These are phyloP conservation scores for Zeugodacus cucurbitae DNA, from an alignment of 1,140 invertebrate genomes.

Conservation along the genomic window DNA sequence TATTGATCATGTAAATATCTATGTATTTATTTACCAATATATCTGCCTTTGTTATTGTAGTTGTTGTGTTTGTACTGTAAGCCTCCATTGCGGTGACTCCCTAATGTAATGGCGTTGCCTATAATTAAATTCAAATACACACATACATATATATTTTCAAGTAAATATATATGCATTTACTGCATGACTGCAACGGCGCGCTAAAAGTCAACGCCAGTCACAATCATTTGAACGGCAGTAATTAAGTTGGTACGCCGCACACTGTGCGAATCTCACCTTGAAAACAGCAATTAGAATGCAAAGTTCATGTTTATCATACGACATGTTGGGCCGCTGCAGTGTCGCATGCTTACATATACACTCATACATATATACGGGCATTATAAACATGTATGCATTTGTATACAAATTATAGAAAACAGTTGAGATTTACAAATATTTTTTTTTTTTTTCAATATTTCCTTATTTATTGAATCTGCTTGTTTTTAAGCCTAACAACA, in stretches of 20 bases:
- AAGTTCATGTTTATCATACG: slow-evolving; percentile 24
- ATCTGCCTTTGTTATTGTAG: background rate
- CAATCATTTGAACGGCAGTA: background rate
- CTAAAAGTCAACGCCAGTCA: background rate
- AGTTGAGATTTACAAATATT: no score
- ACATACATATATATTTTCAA: background rate
- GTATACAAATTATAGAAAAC: no score
- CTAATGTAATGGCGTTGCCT: background rate
- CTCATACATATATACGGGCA: background rate
- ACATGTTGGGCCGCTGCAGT: background rate
- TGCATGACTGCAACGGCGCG: background rate
- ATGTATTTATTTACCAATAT: background rate
- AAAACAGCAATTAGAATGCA: slow-evolving; percentile 31
- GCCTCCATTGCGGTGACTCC: background rate
- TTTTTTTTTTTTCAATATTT: no score
- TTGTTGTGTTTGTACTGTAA: background rate
- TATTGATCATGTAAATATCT: background rate
- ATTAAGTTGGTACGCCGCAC: slow-evolving; percentile 4
- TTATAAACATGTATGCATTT: background rate
- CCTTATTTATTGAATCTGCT: no score
- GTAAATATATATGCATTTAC: background rate
- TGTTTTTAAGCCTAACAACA: no score
- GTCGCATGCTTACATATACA: background rate
- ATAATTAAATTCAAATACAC: background rate
- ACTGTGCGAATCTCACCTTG: slow-evolving; percentile 4